Evolutionary conservation across 2,113 vertebrate genomes (phyloP), one percentile per base, ranked within the genome.

Genomic region (Amazona vittata): DNA sequence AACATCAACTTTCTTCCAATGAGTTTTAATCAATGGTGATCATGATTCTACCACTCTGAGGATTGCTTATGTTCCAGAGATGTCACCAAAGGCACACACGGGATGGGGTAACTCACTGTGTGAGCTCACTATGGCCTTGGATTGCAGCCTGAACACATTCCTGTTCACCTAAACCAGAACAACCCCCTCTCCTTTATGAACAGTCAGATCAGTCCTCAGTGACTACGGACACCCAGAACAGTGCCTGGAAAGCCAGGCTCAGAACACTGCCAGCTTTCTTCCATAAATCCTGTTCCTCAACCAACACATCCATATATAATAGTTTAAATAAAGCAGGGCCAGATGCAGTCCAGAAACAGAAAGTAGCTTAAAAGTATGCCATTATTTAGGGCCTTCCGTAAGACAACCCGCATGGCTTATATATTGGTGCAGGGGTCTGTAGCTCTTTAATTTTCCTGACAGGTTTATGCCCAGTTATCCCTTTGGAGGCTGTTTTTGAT

Each of bases 241-340:
- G 50, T 87, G 91, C 59, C 70, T 94, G 75, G 81, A 96, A 94
- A 96, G 74, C 57, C 91, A 94, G 49, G 44, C 89, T 89, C 57
- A 92, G 94, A 93, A 86, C 31, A 46, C 83, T 79, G 63, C 70
- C 89, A 94, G 80, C 91, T 94, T 94, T 94, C 62, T 83, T 90
- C 86, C 71, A 93, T 96, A 97, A 96, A 96, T 96, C 86, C 74
- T 86, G 37, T 74, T 87, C 69, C 49, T 96, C 94, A 92, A 95
- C 92, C 93, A 96, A 86, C 74, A 91, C 86, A 82, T 63, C 73
- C 83, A 93, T 96, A 95, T 89, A 94, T 94, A 94, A 93, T 55
- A 63, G 93, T 60, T 95, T 89, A 96, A 95, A 93, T 93, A 95
- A 94, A 95, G 57, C 77, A 87, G 62, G 93, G 62, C 83, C 73